A percentile compares a stretch with the other conserved stretches of the same genome.
These are phyloP conservation scores for Pimephales promelas DNA, from an alignment of 2,113 vertebrate genomes.

Conservation along the genomic window DNA sequence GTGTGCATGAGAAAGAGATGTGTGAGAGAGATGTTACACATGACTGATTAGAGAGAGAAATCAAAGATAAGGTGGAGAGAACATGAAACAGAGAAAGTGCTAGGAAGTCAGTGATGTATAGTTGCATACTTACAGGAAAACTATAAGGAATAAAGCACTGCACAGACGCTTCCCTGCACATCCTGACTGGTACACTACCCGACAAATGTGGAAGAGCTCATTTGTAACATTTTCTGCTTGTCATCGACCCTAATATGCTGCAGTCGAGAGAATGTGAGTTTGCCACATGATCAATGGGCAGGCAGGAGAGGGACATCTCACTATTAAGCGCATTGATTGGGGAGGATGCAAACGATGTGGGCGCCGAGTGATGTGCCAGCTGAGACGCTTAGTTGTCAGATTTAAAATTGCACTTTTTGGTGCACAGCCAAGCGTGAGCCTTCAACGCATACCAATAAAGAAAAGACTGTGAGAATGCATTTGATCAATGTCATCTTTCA, in stretches of 20 bases:
- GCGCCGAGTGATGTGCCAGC: slow-evolving; percentile 65
- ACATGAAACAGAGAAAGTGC: slow-evolving; percentile 31
- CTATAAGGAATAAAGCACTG: slow-evolving; percentile 16
- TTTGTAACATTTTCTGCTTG: slow-evolving; percentile 75
- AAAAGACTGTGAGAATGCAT: slow-evolving; percentile 17
- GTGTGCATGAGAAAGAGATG: neutral
- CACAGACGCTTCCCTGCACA: slow-evolving; percentile 62
- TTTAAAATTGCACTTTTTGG: slow-evolving; percentile 70
- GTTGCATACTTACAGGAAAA: neutral
- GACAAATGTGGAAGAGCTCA: slow-evolving; percentile 73
- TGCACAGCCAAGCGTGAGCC: slow-evolving; percentile 48
- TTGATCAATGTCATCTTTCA: slow-evolving; percentile 31
- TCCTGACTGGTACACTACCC: slow-evolving; percentile 64
- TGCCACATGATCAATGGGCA: slow-evolving; percentile 74
- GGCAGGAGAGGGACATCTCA: slow-evolving; percentile 69
- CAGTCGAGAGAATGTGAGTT: slow-evolving; percentile 68
- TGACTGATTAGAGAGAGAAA: neutral
- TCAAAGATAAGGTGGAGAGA: neutral
- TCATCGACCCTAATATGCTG: slow-evolving; percentile 71
- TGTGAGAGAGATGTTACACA: neutral
- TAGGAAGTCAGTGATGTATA: neutral
- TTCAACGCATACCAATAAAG: slow-evolving; percentile 32
- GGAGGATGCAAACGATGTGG: slow-evolving; percentile 67
- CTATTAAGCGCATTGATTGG: slow-evolving; percentile 73
- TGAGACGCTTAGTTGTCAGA: slow-evolving; percentile 63